A percentile compares a stretch with the other conserved stretches of the same genome.
These are phyloP conservation scores for Podarcis cretensis DNA, from an alignment of 2,113 vertebrate species.

Conservation along the genomic window DNA sequence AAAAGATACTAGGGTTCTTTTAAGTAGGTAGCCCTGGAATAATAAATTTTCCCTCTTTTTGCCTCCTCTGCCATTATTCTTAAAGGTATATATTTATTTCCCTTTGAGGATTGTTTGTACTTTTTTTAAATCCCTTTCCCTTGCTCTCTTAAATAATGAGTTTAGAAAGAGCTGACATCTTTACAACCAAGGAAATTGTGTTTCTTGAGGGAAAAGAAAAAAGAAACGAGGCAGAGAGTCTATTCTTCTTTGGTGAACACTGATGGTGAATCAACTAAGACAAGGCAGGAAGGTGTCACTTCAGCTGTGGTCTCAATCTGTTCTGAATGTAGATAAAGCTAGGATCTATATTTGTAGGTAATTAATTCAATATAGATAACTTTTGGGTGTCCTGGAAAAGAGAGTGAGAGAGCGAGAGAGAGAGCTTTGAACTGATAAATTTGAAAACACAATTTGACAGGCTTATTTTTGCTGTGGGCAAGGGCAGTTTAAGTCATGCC, in stretches of 20 bases:
- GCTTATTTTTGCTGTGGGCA: slow-evolving; percentile 70
- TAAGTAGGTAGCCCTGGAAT: neutral
- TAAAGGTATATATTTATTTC: neutral
- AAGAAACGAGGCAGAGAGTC: neutral
- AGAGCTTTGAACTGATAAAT: slow-evolving; percentile 67
- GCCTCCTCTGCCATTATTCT: neutral
- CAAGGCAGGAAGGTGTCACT: slow-evolving; percentile 27
- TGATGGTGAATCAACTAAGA: slow-evolving; percentile 37
- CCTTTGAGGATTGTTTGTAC: neutral
- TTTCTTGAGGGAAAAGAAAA: neutral
- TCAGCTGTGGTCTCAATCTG: slow-evolving; percentile 34
- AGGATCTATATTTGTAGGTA: slow-evolving; percentile 56
- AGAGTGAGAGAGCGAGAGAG: neutral
- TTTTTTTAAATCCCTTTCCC: neutral
- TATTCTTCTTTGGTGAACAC: slow-evolving; percentile 43
- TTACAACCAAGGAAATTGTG: slow-evolving; percentile 3
- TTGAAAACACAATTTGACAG: slow-evolving; percentile 70
- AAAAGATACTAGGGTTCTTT: neutral
- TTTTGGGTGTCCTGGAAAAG: slow-evolving; percentile 57
- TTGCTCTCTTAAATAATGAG: slow-evolving; percentile 21
- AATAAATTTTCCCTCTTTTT: neutral
- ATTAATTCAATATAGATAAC: slow-evolving; percentile 74
- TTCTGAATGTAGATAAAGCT: slow-evolving; percentile 67
- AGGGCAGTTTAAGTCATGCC: slow-evolving; percentile 67
- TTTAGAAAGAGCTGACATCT: slow-evolving; percentile 33